Conservation (phyloP, 2,113 vertebrate genomes). For the Monarcha castaneiventris region DNA sequence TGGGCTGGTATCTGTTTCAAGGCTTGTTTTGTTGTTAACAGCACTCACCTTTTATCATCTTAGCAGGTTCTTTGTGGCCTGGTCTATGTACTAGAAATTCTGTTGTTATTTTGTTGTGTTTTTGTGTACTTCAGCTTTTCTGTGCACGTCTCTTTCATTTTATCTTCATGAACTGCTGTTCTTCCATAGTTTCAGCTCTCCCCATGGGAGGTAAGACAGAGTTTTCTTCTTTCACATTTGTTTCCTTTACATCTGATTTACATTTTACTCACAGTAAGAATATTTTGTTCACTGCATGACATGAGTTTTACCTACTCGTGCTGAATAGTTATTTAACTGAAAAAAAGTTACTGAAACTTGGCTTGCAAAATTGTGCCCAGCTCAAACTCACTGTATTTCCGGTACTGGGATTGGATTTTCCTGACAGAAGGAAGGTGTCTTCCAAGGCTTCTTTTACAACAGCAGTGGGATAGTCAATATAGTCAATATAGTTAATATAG, state of each 20-base stretch:
- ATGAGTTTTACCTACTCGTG: background rate
- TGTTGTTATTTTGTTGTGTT: background rate
- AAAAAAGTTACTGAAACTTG: background rate
- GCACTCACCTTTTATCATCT: background rate
- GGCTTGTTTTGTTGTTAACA: background rate
- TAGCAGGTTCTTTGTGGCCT: background rate
- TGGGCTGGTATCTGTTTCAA: background rate
- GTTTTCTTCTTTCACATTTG: conserved; percentile 3
- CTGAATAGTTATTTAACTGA: background rate
- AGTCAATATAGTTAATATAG: background rate
- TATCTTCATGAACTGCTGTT: background rate
- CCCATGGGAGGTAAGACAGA: background rate
- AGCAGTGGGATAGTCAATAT: background rate
- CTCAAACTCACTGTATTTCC: background rate
- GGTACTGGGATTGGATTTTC: background rate
- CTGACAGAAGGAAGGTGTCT: background rate
- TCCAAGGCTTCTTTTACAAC: background rate
- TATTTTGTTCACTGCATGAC: background rate
- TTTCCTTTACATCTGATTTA: conserved; percentile 24
- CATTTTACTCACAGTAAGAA: background rate
- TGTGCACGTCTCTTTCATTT: background rate
- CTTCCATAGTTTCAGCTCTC: background rate
- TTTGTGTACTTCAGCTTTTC: background rate
- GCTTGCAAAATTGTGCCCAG: background rate
- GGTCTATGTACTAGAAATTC: background rate